phyloP scores from a whole-genome alignment of 1,140 invertebrate genomes.

The Scaptomyza montana region DNA sequence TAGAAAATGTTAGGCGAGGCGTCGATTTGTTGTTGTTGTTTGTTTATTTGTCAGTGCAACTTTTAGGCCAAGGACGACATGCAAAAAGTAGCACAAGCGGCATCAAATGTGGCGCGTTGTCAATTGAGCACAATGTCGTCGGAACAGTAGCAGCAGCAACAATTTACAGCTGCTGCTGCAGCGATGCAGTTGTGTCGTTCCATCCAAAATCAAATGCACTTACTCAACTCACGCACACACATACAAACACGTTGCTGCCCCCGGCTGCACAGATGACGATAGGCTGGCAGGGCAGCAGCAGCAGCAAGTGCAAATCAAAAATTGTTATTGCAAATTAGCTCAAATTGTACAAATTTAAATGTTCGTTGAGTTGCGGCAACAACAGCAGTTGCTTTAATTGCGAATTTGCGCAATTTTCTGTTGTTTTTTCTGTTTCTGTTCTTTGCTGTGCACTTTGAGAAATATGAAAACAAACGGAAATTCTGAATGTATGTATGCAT shows the following conservation, averaged over 20 bases:
- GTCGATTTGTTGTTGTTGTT: constrained; percentile 41
- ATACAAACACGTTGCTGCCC: not conserved
- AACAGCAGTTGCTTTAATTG: constrained; percentile 8
- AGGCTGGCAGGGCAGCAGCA: not conserved
- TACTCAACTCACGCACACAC: constrained; percentile 12
- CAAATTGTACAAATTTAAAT: constrained; percentile 33
- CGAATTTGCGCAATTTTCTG: not conserved
- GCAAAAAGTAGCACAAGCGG: constrained; percentile 45
- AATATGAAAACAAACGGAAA: not conserved
- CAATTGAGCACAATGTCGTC: constrained; percentile 38
- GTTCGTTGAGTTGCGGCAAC: constrained; percentile 1
- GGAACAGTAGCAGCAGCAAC: constrained; percentile 8
- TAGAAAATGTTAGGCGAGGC: constrained; percentile 25
- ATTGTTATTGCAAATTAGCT: constrained; percentile 37
- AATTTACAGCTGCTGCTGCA: not conserved
- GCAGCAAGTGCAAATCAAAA: constrained; percentile 37
- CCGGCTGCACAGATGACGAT: not conserved
- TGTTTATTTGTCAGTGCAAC: constrained; percentile 33
- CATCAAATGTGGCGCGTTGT: constrained; percentile 39
- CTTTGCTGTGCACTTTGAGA: too few species aligned
- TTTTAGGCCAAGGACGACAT: constrained; percentile 51
- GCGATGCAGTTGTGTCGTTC: constrained; percentile 29
- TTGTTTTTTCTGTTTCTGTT: constrained; percentile 5
- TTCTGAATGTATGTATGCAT: not conserved
- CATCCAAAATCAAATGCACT: constrained; percentile 51